Evolutionary conservation across 2,888 invertebrate species (phyloP).

Genomic region (Chaetoderma sp.): DNA sequence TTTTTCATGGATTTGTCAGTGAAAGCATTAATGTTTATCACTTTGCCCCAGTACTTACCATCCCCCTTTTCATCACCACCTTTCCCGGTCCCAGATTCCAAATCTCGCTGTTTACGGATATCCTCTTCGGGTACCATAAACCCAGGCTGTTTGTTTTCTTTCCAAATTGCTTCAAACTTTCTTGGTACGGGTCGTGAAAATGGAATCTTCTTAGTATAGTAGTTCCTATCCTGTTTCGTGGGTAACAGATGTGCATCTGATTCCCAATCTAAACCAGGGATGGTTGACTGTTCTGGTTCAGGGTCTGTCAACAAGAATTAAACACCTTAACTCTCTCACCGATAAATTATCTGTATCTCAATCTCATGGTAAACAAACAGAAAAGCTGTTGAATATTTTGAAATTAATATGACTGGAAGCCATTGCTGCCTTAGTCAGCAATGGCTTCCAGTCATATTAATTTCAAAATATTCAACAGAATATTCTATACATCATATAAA

Average conservation of each 20-base stretch:
- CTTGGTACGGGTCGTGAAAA: slow-evolving; percentile 96
- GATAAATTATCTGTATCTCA: too few relatives aligned
- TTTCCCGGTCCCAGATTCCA: slow-evolving; percentile 1
- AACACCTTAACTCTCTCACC: too few relatives aligned
- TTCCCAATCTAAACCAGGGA: slow-evolving; percentile 63
- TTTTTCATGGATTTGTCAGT: too few relatives aligned
- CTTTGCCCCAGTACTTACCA: too few relatives aligned
- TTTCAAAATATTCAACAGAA: too few relatives aligned
- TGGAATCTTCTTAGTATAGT: slow-evolving; percentile 76
- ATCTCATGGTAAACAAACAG: too few relatives aligned
- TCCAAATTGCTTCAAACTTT: slow-evolving; percentile 97
- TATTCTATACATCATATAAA: not conserved
- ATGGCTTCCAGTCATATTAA: too few relatives aligned
- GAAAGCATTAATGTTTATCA: too few relatives aligned
- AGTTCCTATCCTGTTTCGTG: slow-evolving; percentile 38
- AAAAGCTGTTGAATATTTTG: too few relatives aligned
- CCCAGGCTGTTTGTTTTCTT: slow-evolving; percentile 72
- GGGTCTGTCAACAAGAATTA: slow-evolving; percentile 34
- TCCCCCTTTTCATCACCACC: slow-evolving; percentile 29
- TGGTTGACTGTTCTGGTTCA: slow-evolving; percentile 50
- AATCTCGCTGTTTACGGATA: too few relatives aligned
- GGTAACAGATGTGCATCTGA: slow-evolving; percentile 45
- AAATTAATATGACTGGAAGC: too few relatives aligned
- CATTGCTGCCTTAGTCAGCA: too few relatives aligned
- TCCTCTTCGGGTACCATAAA: slow-evolving; percentile 6